Evolutionary conservation across 2,113 vertebrate genomes (phyloP).

Genomic region (Pristiophorus japonicus): DNA sequence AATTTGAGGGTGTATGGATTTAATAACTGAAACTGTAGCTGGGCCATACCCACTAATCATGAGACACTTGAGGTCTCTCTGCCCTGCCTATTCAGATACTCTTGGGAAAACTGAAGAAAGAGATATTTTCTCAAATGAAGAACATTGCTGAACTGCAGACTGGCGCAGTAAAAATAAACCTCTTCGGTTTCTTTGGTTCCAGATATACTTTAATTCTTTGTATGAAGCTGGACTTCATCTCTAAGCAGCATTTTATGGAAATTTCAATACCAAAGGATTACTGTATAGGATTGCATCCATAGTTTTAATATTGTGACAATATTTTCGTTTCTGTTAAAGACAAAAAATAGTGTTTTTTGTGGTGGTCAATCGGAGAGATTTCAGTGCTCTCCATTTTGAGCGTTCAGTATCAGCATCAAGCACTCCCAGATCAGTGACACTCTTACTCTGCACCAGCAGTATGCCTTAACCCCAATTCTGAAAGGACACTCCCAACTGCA

Average conservation of each 20-base stretch:
- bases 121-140: not conserved
- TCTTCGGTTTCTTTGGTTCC: not conserved
- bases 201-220: not conserved
- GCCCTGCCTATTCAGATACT: not conserved
- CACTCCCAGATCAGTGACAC: not conserved
- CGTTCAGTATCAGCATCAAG: not conserved
- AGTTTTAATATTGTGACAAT: not conserved
- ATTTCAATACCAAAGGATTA: not conserved
- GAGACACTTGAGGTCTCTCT: not conserved
- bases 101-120: not conserved
- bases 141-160: not conserved
- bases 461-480: no score
- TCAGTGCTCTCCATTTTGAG: not conserved
- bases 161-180: not conserved
- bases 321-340: not conserved
- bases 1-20: not conserved
- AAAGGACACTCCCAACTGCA: not conserved
- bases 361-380: not conserved
- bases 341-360: not conserved
- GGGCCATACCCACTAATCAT: not conserved
- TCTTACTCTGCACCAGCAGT: not conserved
- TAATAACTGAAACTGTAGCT: not conserved
- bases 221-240: not conserved
- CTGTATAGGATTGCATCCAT: not conserved
- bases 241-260: not conserved